Percentiles rank a stretch among this genome's conserved stretches.
These are phyloP conservation scores for Babylonia areolata DNA, from an alignment of 1,140 invertebrate genomes.

Conservation along the genomic window DNA sequence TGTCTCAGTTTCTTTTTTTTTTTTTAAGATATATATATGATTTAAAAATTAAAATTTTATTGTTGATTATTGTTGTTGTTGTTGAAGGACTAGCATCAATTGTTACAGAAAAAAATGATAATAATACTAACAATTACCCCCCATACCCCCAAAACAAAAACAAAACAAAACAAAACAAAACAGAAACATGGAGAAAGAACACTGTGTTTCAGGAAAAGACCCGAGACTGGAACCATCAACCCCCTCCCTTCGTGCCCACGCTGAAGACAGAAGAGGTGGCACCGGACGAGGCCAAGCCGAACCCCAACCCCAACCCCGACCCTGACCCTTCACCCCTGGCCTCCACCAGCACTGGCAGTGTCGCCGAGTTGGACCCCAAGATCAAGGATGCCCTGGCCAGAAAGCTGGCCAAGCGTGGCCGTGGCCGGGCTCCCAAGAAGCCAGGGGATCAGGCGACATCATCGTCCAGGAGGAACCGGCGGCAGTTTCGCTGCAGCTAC, in stretches of 20 bases:
- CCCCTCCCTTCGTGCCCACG: not conserved
- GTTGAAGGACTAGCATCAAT: too few species aligned
- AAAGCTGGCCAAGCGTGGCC: not conserved
- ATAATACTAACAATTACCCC: too few species aligned
- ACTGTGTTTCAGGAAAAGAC: too few species aligned
- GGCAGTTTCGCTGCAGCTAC: constrained; percentile 23
- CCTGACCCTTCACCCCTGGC: not conserved
- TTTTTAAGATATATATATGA: too few species aligned
- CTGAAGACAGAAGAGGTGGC: not conserved
- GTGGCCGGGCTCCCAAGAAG: not conserved
- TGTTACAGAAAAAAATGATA: too few species aligned
- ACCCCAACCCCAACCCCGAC: not conserved
- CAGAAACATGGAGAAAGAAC: too few species aligned
- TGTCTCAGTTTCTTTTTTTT: too few species aligned
- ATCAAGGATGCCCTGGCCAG: not conserved
- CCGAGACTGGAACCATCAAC: not conserved
- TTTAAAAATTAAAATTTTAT: not conserved
- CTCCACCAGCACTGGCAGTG: not conserved
- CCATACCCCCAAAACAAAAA: too few species aligned
- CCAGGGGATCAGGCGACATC: not conserved
- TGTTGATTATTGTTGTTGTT: too few species aligned
- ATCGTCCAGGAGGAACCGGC: not conserved
- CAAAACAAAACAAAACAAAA: too few species aligned
- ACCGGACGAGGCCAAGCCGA: not conserved
- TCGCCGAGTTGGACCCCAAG: not conserved